Evolutionary conservation across 2,888 invertebrate species (phyloP), one percentile per base, ranked within the genome.

Genomic region (Macrosiphum euphorbiae): DNA sequence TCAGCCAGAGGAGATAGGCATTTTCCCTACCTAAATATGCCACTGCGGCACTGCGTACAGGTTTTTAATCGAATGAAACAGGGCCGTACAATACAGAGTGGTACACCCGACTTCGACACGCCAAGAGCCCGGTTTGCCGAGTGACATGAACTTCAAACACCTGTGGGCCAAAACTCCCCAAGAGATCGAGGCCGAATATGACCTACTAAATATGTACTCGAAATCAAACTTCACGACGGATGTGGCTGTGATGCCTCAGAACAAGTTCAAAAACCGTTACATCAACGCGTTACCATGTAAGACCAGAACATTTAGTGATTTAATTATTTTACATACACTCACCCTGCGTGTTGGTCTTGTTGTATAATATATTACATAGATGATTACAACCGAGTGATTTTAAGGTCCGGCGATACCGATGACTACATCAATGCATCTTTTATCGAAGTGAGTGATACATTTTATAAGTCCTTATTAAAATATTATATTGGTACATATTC

Each of bases 351-450:
- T 85, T 41, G 28, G 8, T 85, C 11, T 85, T 94, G 1, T 50
- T 90, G 10, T 20, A 78, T 35, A 78, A 35, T 35, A 35, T 41
- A 78, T 78, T 78, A 78, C 35, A 35, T 44, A 94, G 94, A 94
- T 86, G 94, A 94, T 24, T 61, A 61, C 24, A 94, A 94, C 47
- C 35, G 94, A 85, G 94, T 94, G 28, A 61, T 44, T 2, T 28
- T 94, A 13, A 87, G 67, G 20, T 50, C 67, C 3, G 41, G 10
- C 10, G 78, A 61, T 20, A 58, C 41, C 7, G 41, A 94, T 78
- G 67, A 94, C 92, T 94, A 94, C 90, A 94, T 94, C 11, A 94
- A 94, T 26, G 94, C 94, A 3, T 94, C 94, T 24, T 94, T 89
- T 58, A 94, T 94, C 24, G 61, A 94, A 86, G 94, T 94, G 47